A percentile compares a stretch with the other conserved stretches of the same genome.
Conservation (phyloP, 2,888 invertebrate species). For the Pyrrhosoma nymphula region DNA sequence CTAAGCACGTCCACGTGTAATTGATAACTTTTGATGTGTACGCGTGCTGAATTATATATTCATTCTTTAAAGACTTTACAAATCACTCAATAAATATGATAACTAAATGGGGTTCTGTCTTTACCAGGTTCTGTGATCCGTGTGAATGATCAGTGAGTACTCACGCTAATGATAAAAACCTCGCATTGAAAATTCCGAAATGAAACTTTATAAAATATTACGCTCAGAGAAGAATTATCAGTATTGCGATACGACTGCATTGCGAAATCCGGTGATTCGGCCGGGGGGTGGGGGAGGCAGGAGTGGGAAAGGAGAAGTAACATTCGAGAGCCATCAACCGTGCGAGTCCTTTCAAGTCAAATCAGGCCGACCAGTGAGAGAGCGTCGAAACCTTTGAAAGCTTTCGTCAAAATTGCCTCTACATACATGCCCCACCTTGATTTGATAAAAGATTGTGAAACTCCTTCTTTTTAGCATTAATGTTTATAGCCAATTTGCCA, state of each 20-base stretch:
- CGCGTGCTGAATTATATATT: too few relatives aligned
- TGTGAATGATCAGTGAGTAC: neutral
- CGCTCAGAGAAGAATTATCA: neutral
- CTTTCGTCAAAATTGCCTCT: neutral
- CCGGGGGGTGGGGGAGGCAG: too few relatives aligned
- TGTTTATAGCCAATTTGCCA: too few relatives aligned
- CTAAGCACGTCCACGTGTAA: too few relatives aligned
- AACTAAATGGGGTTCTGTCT: too few relatives aligned
- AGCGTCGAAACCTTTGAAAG: neutral
- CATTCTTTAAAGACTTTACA: too few relatives aligned
- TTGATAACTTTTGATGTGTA: too few relatives aligned
- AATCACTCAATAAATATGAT: too few relatives aligned
- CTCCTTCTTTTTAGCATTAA: too few relatives aligned
- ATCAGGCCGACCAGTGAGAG: neutral
- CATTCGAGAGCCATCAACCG: conserved; percentile 5
- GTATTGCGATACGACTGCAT: neutral
- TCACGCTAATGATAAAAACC: neutral
- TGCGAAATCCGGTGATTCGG: neutral
- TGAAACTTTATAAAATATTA: neutral
- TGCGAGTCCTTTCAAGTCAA: conserved; percentile 8
- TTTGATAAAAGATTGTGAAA: too few relatives aligned
- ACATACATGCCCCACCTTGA: neutral
- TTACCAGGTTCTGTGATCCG: too few relatives aligned
- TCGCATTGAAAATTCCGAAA: neutral
- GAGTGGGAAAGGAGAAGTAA: neutral